Conservation (phyloP, 2,797 vertebrate genomes). For the Darevskia mixta region DNA sequence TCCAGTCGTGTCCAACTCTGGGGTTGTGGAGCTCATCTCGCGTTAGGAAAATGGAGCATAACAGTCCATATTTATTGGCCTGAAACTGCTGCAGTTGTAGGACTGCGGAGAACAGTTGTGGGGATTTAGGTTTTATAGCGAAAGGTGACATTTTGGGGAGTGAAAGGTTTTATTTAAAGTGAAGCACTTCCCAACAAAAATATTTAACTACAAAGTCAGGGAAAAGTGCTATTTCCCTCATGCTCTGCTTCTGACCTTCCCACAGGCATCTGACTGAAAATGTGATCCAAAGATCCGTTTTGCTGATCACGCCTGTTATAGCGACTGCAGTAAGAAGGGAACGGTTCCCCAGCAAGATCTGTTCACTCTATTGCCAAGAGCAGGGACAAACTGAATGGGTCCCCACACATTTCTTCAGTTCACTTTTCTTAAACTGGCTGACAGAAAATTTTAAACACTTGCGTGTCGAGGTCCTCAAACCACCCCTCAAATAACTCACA, state of each 20-base stretch:
- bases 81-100: slow-evolving; percentile 64
- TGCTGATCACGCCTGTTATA: too few relatives aligned
- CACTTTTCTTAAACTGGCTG: background rate
- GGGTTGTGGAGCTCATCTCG: too few relatives aligned
- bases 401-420: background rate
- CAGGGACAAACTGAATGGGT: background rate
- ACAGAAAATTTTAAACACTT: too few relatives aligned
- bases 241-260: too few relatives aligned
- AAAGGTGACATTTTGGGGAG: background rate
- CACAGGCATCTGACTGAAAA: too few relatives aligned
- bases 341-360: background rate
- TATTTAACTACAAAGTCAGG: background rate
- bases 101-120: background rate
- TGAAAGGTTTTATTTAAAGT: background rate
- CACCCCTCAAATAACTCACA: too few relatives aligned
- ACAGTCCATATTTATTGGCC: slow-evolving; percentile 45
- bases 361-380: background rate
- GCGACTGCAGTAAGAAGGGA: too few relatives aligned
- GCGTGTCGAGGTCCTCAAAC: too few relatives aligned
- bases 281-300: too few relatives aligned
- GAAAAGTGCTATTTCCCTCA: too few relatives aligned
- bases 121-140: background rate
- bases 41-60: slow-evolving; percentile 48
- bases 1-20: too few relatives aligned
- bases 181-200: background rate